phyloP scores from a whole-genome alignment of 2,797 vertebrate genomes.

The Spizella passerina region DNA sequence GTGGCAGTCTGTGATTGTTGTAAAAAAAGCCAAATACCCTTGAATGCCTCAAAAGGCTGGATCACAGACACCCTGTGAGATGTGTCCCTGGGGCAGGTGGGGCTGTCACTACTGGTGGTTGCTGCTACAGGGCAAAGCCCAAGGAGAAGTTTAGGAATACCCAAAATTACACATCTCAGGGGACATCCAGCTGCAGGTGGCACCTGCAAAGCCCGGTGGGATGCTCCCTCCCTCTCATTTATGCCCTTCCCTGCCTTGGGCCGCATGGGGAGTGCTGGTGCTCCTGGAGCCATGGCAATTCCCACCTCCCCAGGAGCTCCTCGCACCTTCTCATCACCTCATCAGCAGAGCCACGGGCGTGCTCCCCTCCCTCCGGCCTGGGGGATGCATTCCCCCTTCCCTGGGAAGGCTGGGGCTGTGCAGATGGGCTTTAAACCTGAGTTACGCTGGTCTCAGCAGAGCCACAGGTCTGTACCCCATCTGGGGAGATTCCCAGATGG shows the following conservation, averaged over 20 bases:
- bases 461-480: rapidly evolving
- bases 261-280: neutral
- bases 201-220: neutral
- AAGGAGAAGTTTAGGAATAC: neutral
- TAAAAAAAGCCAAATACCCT: neutral
- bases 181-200: neutral
- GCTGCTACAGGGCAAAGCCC: neutral
- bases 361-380: neutral
- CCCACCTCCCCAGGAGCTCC: neutral
- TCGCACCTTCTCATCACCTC: neutral
- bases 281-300: neutral
- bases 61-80: neutral
- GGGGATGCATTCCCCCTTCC: neutral
- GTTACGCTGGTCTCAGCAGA: neutral
- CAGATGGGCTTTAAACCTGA: neutral
- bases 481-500: neutral
- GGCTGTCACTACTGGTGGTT: neutral
- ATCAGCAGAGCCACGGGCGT: neutral
- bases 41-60: neutral
- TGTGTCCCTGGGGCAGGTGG: neutral
- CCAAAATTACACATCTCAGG: neutral
- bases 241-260: neutral
- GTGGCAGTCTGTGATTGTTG: neutral
- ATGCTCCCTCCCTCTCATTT: neutral
- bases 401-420: neutral